Evolutionary conservation across 2,113 vertebrate species (phyloP), one percentile per base, ranked within the genome.

Genomic region (Crotalus horridus): DNA sequence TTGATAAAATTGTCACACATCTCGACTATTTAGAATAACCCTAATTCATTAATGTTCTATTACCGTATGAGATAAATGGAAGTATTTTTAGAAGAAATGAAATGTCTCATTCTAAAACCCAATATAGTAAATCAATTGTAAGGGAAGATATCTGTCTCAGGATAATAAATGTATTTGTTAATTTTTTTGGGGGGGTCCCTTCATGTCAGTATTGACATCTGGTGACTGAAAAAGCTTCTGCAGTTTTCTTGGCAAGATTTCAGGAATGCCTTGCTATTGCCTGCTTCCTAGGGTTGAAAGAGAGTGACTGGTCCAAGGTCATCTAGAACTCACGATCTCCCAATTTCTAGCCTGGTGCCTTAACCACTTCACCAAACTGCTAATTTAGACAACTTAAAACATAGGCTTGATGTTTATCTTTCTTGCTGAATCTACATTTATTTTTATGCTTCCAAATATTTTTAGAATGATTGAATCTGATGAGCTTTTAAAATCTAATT

Each of bases 21-120:
- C 92, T 58, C 48, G 58, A 93, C n/a, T 43, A 4, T 92, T 43
- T 93, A 93, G 55, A 91, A 90, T 94, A 89, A 94, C 91, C 48
- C 23, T 87, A 33, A 74, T n/a, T 24, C 33, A 89, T 69, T n/a
- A 74, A 56, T 15, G 7, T 26, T 51, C 7, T 61, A 12, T 24
- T 21, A 26, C 24, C 59, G 29, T 21, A 8, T 33, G 39, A 29
- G 21, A 23, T 61, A 48, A 86, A 13, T 54, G 53, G 88, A 55
- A 7, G 1, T 58, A 39, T 26, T 89, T 53, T 53, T 24, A 69
- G 23, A 55, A 88, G n/a, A 81, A 88, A 74, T 10, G 23, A 55
- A 33, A 88, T 12, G 48, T 23, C n/a, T 53, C 26, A 5, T 51
- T 85, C 33, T 33, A 85, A 51, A 59, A 46, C 1, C 10, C 46